Evolutionary conservation across 2,888 invertebrate genomes (phyloP).

Genomic region (Melanophora roralis): DNA sequence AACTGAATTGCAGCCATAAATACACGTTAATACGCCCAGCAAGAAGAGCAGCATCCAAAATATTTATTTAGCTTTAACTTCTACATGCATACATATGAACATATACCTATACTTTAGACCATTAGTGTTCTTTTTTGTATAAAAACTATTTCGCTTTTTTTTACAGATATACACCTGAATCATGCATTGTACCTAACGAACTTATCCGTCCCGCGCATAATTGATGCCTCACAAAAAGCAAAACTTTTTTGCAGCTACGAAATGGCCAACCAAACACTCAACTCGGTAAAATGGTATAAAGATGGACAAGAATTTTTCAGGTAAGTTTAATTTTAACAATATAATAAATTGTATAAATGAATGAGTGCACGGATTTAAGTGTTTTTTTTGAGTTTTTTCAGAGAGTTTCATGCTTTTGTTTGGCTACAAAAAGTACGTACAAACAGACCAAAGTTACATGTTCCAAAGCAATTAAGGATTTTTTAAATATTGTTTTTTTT

Average conservation of each 20-base stretch:
- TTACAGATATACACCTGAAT: conserved; percentile 71
- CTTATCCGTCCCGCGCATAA: conserved; percentile 77
- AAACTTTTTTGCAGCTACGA: conserved; percentile 77
- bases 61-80: not conserved
- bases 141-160: conserved; percentile 32
- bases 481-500: too few species aligned
- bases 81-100: not conserved
- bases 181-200: conserved; percentile 74
- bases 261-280: conserved; percentile 77
- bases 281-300: conserved; percentile 78
- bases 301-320: conserved; percentile 77
- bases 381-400: not conserved
- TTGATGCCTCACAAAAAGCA: conserved; percentile 76
- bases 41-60: too few species aligned
- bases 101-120: too few species aligned
- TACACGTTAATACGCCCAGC: not conserved
- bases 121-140: too few species aligned
- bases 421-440: too few species aligned
- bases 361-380: not conserved
- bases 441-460: too few species aligned
- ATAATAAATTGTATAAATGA: too few species aligned
- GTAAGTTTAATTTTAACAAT: conserved; percentile 65
- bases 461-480: too few species aligned
- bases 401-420: not conserved
- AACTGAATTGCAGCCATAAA: not conserved